phyloP scores from a whole-genome alignment of 2,888 invertebrate species.

The Drosophila parthenogenetica region DNA sequence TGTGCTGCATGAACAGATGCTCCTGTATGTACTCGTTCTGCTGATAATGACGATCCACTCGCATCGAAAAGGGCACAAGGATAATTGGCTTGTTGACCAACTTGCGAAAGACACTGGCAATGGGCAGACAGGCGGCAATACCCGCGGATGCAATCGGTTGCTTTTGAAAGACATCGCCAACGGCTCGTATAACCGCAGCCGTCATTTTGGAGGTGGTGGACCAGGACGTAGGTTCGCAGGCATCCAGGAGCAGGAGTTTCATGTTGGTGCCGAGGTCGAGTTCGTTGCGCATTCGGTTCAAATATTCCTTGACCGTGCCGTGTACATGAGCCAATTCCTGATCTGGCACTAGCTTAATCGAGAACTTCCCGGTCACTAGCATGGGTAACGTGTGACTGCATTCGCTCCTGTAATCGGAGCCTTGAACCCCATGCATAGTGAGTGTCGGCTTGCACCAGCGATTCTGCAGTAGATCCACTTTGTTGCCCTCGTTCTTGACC shows the following conservation, averaged over 20 bases:
- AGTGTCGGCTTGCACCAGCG: constrained; percentile 57
- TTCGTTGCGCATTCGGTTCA: background rate
- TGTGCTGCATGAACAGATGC: constrained; percentile 12
- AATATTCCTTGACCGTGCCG: constrained; percentile 11
- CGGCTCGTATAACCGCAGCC: background rate
- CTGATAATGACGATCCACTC: constrained; percentile 30
- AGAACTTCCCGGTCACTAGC: constrained; percentile 50
- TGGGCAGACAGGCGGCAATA: constrained; percentile 38
- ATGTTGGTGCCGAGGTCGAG: constrained; percentile 28
- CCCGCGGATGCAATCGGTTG: constrained; percentile 22
- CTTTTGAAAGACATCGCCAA: constrained; percentile 12
- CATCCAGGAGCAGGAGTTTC: constrained; percentile 22
- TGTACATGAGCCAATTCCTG: constrained; percentile 31
- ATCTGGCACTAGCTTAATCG: constrained; percentile 54
- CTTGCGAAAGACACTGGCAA: constrained; percentile 48
- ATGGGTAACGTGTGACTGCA: constrained; percentile 37
- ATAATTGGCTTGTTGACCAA: constrained; percentile 39
- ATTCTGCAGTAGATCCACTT: constrained; percentile 33
- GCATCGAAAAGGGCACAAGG: constrained; percentile 43
- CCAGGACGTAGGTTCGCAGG: constrained; percentile 37
- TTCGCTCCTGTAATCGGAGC: constrained; percentile 24
- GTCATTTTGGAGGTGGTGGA: background rate
- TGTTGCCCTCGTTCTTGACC: constrained; percentile 31
- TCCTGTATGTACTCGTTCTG: constrained; percentile 48
- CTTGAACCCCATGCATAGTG: constrained; percentile 57